Evolutionary conservation across 2,113 vertebrate genomes (phyloP).

Genomic region (Peromyscus polionotus): DNA sequence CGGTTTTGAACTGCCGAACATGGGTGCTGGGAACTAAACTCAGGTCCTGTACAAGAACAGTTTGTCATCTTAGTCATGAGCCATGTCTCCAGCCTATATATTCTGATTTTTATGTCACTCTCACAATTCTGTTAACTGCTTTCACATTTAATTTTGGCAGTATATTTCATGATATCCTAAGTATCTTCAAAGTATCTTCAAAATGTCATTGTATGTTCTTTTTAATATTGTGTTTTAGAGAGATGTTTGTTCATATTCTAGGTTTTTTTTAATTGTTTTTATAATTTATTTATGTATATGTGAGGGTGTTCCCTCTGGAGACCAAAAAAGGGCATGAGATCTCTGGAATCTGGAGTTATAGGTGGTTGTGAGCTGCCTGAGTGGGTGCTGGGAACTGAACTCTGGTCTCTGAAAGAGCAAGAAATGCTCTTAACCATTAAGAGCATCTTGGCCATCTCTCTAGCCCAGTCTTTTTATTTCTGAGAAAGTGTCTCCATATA

Average conservation of each 20-base stretch:
- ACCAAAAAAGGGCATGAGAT: not conserved
- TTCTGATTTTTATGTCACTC: not conserved
- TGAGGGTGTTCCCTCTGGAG: not conserved
- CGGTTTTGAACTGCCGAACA: not conserved
- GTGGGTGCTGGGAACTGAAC: not conserved
- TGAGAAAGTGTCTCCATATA: not conserved
- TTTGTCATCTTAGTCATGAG: not conserved
- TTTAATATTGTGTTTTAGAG: not conserved
- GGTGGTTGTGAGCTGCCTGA: not conserved
- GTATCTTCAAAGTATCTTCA: not conserved
- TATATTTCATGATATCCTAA: constrained; percentile 10
- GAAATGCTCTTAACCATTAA: not conserved
- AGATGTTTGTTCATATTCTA: not conserved
- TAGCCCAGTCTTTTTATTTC: not conserved
- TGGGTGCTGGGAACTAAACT: not conserved
- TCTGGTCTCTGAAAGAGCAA: not conserved
- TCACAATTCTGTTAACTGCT: not conserved
- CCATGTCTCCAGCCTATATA: not conserved
- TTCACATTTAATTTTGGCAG: constrained; percentile 35
- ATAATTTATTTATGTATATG: not conserved
- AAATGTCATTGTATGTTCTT: not conserved
- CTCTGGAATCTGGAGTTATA: not conserved
- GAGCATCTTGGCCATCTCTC: not conserved
- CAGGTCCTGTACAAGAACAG: not conserved
- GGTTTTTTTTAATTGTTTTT: not conserved